Evolutionary conservation across 2,888 invertebrate species (phyloP).

Genomic region (Eupithecia centaureata): DNA sequence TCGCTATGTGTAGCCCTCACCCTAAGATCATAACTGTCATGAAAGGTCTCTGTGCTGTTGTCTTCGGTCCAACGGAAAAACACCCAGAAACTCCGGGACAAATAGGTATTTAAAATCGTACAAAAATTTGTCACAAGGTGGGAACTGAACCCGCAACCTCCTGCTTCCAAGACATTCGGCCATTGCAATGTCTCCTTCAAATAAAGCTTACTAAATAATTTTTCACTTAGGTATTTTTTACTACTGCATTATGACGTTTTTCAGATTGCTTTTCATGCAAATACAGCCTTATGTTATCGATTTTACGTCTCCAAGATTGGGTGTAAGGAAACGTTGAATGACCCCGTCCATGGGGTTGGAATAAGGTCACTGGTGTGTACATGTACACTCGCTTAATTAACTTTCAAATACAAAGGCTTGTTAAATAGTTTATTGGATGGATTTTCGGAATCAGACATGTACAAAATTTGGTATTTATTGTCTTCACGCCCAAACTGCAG

Average conservation of each 20-base stretch:
- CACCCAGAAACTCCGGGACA: too few relatives aligned
- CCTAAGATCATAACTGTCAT: too few relatives aligned
- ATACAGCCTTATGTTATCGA: conserved; percentile 37
- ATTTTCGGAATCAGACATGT: not conserved
- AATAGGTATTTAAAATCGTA: too few relatives aligned
- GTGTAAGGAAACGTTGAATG: conserved; percentile 41
- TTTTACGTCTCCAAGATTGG: conserved; percentile 38
- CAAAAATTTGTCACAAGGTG: too few relatives aligned
- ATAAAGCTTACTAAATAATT: not conserved
- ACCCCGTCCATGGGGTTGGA: conserved; percentile 30
- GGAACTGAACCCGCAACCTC: too few relatives aligned
- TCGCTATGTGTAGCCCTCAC: too few relatives aligned
- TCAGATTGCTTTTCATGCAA: not conserved
- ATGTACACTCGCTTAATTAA: conserved; percentile 16
- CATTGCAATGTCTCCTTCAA: too few relatives aligned
- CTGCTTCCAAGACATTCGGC: too few relatives aligned
- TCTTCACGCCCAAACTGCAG: too few relatives aligned
- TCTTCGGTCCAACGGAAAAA: too few relatives aligned
- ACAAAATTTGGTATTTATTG: too few relatives aligned
- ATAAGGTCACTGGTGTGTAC: conserved; percentile 26
- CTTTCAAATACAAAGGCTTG: conserved; percentile 6
- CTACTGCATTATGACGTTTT: not conserved
- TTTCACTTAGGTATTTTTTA: not conserved
- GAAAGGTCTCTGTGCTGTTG: too few relatives aligned
- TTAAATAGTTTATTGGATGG: not conserved